Base-by-base conservation (phyloP, 2,797 vertebrate genomes). In the Smutsia temminckii region DNA sequence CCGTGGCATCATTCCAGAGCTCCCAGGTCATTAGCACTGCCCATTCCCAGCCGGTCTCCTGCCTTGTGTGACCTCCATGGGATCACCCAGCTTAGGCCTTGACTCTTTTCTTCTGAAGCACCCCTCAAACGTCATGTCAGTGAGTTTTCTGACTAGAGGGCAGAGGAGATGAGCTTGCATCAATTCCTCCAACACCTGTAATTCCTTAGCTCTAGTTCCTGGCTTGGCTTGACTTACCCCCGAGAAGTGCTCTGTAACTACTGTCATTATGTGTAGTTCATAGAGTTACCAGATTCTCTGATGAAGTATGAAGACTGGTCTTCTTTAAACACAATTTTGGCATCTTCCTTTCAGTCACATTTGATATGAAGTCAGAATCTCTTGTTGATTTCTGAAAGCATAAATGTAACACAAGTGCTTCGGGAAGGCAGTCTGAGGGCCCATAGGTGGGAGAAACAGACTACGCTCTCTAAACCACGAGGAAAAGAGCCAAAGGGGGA, bases 1-100 rank as follows among this genome's bases (percentile, higher is more conserved):
- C 7, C 2, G 3, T 0, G 21, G 11, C 53, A 69, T 84, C 63
- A 27, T 49, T 34, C 10, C 55, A 42, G 66, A 77, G 37, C 37
- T 37, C 3, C 1, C 10, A 23, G 1, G 23, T 68, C 37, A n/a
- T 49, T 79, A 32, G 1, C 9, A 13, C 18, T 17, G 1, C 4
- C 63, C 21, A 27, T 6, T 34, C 1, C 7, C 42, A 42, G 32
- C 17, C 25, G 68, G 37, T 6, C 64, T 14, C 49, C 71, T 11
- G 5, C 14, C 12, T 71, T 20, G 46, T 13, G 13, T 12, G n/a
- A 29, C 25, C 81, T 10, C 0, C 18, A 3, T 1, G 10, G n/a
- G 51, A 75, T 18, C n/a, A 1, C 42, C 32, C 34, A 37, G 51
- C 20, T 12, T n/a, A 51, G 42, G 6, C 21, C 55, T 23, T 53